A percentile compares a stretch with the other conserved stretches of the same genome.
Conservation (phyloP, 2,113 vertebrate genomes). For the Chloropsis hardwickii region DNA sequence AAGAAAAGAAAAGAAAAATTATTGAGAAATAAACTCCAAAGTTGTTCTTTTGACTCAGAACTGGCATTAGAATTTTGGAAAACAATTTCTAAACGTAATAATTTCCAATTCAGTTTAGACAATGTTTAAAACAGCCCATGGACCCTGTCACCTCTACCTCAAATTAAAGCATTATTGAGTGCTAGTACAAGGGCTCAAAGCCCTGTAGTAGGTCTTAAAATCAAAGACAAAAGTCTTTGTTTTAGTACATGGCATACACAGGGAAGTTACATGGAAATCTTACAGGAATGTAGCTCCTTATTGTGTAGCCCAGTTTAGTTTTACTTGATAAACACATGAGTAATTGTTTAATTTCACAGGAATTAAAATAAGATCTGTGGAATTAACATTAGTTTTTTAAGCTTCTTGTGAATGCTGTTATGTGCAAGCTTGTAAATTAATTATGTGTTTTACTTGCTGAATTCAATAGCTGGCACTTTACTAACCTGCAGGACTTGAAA, state of each 20-base stretch:
- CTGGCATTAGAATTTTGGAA: not conserved
- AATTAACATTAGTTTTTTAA: slow-evolving; percentile 25
- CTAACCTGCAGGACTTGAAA: not conserved
- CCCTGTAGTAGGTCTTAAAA: not conserved
- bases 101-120: not conserved
- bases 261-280: not conserved
- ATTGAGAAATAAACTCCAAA: not conserved
- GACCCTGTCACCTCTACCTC: not conserved
- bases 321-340: not conserved
- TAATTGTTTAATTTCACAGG: slow-evolving; percentile 18
- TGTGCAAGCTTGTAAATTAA: not conserved
- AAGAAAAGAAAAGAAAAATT: not conserved
- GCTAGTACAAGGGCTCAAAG: not conserved
- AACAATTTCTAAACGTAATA: not conserved
- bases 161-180: not conserved
- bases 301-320: not conserved
- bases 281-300: not conserved
- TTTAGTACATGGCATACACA: not conserved
- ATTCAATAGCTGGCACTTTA: not conserved
- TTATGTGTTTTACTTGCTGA: not conserved
- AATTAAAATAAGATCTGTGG: slow-evolving; percentile 1
- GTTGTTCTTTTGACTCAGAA: not conserved
- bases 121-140: not conserved
- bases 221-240: not conserved
- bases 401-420: not conserved